Percentiles rank a stretch among this genome's conserved stretches.
phyloP scores from a whole-genome alignment of 2,113 vertebrate species.

The Hippocampus barbouri region DNA sequence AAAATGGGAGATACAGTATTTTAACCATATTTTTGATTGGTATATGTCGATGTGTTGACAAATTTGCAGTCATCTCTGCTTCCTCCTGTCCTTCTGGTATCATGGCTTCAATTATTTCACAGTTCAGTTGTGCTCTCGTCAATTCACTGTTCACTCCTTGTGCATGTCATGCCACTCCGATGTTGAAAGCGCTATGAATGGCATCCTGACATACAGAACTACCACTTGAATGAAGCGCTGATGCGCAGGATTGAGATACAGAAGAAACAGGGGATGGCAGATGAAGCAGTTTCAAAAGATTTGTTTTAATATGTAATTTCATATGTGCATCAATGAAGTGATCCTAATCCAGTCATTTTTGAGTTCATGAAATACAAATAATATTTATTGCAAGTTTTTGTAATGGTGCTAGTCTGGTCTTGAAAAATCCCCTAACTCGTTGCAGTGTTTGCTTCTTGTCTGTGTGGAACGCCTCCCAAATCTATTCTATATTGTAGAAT shows the following conservation, averaged over 20 bases:
- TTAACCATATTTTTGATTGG: neutral
- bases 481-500: neutral
- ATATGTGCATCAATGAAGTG: too few species aligned
- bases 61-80: constrained; percentile 27
- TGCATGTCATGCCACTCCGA: constrained; percentile 3
- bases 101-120: neutral
- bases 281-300: too few species aligned
- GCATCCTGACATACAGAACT: constrained; percentile 2
- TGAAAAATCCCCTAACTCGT: neutral
- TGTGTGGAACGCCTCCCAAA: neutral
- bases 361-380: too few species aligned
- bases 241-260: neutral
- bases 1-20: constrained; percentile 11
- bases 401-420: neutral
- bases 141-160: constrained; percentile 18
- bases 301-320: too few species aligned
- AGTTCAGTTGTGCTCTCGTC: constrained; percentile 11
- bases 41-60: constrained; percentile 28
- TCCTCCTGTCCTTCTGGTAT: constrained; percentile 2
- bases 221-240: constrained; percentile 12
- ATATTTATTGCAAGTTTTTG: neutral
- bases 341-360: too few species aligned
- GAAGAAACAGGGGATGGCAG: neutral
- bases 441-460: neutral
- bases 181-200: constrained; percentile 20